These are phyloP conservation scores for Anthopleura sola DNA, from an alignment of 64 coral and sea anemone genomes.

Conservation along the genomic window DNA sequence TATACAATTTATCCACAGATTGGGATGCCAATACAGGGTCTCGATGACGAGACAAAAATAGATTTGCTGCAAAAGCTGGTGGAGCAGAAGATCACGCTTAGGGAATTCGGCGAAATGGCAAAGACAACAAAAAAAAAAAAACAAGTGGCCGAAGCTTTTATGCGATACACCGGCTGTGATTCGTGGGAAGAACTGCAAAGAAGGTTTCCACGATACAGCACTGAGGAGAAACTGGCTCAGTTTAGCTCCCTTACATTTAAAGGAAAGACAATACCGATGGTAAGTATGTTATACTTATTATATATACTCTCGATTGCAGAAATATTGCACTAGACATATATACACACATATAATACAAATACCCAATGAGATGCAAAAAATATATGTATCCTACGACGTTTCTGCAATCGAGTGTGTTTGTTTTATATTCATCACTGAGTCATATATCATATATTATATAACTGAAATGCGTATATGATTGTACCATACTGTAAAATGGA, in stretches of 20 bases:
- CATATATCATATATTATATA: too few relatives aligned
- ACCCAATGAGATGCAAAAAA: too few relatives aligned
- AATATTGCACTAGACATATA: too few relatives aligned
- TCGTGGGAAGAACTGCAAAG: slow-evolving; percentile 30
- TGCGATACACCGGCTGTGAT: slow-evolving; percentile 3
- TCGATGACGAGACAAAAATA: slow-evolving; percentile 27
- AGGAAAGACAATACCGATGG: slow-evolving; percentile 6
- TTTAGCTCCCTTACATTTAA: slow-evolving; percentile 10
- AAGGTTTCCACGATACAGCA: slow-evolving; percentile 25
- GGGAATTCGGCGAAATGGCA: background rate
- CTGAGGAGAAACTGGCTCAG: slow-evolving; percentile 46
- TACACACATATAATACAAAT: too few relatives aligned
- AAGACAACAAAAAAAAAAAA: slow-evolving; percentile 19
- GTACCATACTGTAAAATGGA: too few relatives aligned
- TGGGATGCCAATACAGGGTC: slow-evolving; percentile 40
- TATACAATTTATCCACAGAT: slow-evolving; percentile 6
- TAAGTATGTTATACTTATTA: background rate
- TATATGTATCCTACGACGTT: too few relatives aligned
- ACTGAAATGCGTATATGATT: too few relatives aligned
- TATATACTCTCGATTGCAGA: too few relatives aligned
- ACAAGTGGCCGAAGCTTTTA: background rate
- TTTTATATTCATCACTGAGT: too few relatives aligned
- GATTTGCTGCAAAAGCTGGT: background rate
- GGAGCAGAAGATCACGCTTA: background rate
- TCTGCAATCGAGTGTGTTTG: too few relatives aligned